These are phyloP conservation scores for Agapostemon virescens DNA, from an alignment of 2,888 invertebrate genomes.

Conservation along the genomic window DNA sequence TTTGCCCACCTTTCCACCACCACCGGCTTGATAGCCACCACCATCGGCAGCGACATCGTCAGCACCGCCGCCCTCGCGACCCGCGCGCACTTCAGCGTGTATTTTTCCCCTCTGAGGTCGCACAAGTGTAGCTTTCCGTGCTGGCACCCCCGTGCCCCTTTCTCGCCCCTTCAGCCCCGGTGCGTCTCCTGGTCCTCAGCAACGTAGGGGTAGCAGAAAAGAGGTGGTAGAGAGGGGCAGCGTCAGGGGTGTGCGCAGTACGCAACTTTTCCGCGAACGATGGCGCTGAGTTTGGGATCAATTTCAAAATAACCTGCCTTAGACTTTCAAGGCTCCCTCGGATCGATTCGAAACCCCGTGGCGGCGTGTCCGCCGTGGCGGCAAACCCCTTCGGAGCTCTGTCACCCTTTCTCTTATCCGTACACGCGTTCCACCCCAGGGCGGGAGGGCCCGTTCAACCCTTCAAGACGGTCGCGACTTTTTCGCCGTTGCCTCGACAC, in stretches of 20 bases:
- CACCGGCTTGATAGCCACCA: slow-evolving; percentile 30
- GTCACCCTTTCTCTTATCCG: slow-evolving; percentile 6
- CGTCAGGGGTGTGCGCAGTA: slow-evolving; percentile 76
- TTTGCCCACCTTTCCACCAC: slow-evolving; percentile 74
- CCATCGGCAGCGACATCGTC: slow-evolving; percentile 47
- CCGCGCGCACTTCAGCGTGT: slow-evolving; percentile 71
- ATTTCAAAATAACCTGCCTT: slow-evolving; percentile 79
- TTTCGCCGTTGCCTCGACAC: background rate
- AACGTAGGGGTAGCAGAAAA: slow-evolving; percentile 66
- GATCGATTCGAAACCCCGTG: slow-evolving; percentile 68
- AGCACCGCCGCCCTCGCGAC: slow-evolving; percentile 55
- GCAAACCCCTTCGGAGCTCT: slow-evolving; percentile 37
- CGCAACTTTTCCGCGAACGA: slow-evolving; percentile 77
- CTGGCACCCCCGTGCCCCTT: slow-evolving; percentile 20
- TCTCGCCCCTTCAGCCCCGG: slow-evolving; percentile 22
- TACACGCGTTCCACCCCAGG: too few species aligned
- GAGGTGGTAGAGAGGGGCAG: slow-evolving; percentile 68
- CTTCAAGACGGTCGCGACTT: slow-evolving; percentile 1
- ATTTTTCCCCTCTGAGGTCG: slow-evolving; percentile 80
- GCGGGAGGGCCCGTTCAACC: background rate
- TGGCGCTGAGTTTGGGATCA: slow-evolving; percentile 78
- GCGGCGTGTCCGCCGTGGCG: slow-evolving; percentile 26
- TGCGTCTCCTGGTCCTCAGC: slow-evolving; percentile 60
- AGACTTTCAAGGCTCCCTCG: slow-evolving; percentile 76
- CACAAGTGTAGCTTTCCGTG: slow-evolving; percentile 71